Evolutionary conservation across 2,888 invertebrate genomes (phyloP).

Genomic region (Vesta saturnalis): DNA sequence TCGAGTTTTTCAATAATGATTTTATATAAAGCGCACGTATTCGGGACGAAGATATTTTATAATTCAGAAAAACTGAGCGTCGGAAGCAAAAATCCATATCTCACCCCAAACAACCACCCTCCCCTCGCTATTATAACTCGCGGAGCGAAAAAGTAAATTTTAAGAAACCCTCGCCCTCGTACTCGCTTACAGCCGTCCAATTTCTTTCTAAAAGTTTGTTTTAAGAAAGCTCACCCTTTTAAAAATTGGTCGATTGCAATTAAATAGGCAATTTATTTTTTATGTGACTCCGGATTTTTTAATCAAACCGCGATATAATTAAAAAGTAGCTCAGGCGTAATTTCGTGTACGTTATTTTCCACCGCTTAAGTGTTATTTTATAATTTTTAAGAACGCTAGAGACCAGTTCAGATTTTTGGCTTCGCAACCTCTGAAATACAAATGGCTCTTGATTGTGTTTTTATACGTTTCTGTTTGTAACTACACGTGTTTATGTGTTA

Average conservation of each 20-base stretch:
- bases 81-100: conserved; percentile 64
- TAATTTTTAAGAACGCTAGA: conserved; percentile 16
- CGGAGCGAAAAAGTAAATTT: conserved; percentile 63
- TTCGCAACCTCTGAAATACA: conserved; percentile 21
- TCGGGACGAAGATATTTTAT: conserved; percentile 59
- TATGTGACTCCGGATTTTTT: conserved; percentile 61
- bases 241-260: conserved; percentile 51
- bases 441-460: conserved; percentile 32
- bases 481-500: conserved; percentile 33
- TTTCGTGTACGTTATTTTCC: conserved; percentile 31
- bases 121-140: conserved; percentile 62
- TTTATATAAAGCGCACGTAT: conserved; percentile 46
- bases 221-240: conserved; percentile 22
- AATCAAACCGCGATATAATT: conserved; percentile 59
- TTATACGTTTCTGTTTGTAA: conserved; percentile 26
- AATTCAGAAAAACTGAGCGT: conserved; percentile 62
- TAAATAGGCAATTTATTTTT: conserved; percentile 64
- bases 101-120: conserved; percentile 55
- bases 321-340: conserved; percentile 44
- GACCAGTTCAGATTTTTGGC: conserved; percentile 24
- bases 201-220: conserved; percentile 43
- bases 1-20: conserved; percentile 45
- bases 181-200: conserved; percentile 54
- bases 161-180: conserved; percentile 55
- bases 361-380: conserved; percentile 28